Conservation (phyloP, 2,113 vertebrate genomes). For the Hippocampus zosterae region DNA sequence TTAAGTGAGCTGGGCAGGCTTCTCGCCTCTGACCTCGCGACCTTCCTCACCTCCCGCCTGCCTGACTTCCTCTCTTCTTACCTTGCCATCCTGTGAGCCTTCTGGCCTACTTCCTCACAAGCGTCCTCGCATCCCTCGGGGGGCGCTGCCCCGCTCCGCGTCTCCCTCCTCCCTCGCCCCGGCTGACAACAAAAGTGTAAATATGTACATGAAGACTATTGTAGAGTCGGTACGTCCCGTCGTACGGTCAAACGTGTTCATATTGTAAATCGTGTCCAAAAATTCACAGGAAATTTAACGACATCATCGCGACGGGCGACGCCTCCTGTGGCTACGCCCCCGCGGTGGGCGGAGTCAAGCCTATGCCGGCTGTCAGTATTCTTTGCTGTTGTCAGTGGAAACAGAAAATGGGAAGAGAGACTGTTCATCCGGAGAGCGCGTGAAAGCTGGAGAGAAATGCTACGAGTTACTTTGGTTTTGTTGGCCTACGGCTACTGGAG, state of each 20-base stretch:
- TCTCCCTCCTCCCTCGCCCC: slow-evolving; percentile 42
- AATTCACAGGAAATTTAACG: background rate
- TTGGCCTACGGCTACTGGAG: slow-evolving; percentile 96
- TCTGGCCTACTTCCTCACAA: slow-evolving; percentile 1
- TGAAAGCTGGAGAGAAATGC: slow-evolving; percentile 67
- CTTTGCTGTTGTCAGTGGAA: slow-evolving; percentile 70
- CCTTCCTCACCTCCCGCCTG: slow-evolving; percentile 46
- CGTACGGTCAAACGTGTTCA: background rate
- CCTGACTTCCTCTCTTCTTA: slow-evolving; percentile 59
- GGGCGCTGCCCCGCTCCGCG: slow-evolving; percentile 54
- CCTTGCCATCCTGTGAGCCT: slow-evolving; percentile 57
- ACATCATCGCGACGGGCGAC: slow-evolving; percentile 2
- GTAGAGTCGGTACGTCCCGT: too few relatives aligned
- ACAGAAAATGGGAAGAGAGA: slow-evolving; percentile 67
- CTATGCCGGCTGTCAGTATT: slow-evolving; percentile 96
- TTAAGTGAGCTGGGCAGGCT: background rate
- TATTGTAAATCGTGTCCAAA: background rate
- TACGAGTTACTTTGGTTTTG: slow-evolving; percentile 99
- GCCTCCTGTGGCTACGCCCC: slow-evolving; percentile 54
- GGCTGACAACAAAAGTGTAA: background rate
- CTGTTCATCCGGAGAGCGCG: slow-evolving; percentile 68
- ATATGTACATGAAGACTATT: background rate
- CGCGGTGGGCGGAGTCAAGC: slow-evolving; percentile 52
- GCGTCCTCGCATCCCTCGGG: slow-evolving; percentile 28
- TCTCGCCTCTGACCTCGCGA: slow-evolving; percentile 36